These are phyloP conservation scores for Marisa cornuarietis DNA, from an alignment of 1,140 invertebrate genomes.

Conservation along the genomic window DNA sequence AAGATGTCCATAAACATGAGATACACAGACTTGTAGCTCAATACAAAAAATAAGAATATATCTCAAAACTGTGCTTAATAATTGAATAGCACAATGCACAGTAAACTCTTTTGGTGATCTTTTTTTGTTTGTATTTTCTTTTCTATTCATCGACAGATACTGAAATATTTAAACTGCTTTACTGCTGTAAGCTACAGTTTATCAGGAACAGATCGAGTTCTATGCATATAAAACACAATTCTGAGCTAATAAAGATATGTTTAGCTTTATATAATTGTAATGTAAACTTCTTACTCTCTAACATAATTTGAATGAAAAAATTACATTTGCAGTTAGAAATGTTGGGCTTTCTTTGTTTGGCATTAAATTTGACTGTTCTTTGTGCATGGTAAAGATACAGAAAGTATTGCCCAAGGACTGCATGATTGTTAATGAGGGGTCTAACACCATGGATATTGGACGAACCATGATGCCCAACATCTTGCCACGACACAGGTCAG, in stretches of 20 bases:
- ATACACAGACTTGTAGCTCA: no score
- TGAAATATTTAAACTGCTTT: no score
- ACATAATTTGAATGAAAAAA: background rate
- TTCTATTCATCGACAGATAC: no score
- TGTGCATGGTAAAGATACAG: conserved; percentile 51
- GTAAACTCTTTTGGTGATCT: no score
- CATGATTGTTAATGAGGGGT: conserved; percentile 96
- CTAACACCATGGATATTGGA: conserved; percentile 98
- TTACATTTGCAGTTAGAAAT: background rate
- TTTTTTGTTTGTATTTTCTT: no score
- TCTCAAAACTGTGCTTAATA: no score
- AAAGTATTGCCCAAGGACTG: conserved; percentile 73
- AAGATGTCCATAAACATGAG: no score
- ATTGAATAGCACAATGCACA: no score
- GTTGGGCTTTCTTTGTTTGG: background rate
- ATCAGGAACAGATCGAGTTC: no score
- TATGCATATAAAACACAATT: no score
- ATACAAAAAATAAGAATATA: no score
- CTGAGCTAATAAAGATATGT: background rate
- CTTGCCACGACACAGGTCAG: conserved; percentile 81
- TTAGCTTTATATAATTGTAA: background rate
- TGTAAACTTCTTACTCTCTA: background rate
- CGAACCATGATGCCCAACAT: conserved; percentile 86
- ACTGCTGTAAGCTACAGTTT: no score
- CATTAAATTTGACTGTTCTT: background rate